Conservation (phyloP, 1,140 invertebrate genomes). For the Neodiprion fabricii region DNA sequence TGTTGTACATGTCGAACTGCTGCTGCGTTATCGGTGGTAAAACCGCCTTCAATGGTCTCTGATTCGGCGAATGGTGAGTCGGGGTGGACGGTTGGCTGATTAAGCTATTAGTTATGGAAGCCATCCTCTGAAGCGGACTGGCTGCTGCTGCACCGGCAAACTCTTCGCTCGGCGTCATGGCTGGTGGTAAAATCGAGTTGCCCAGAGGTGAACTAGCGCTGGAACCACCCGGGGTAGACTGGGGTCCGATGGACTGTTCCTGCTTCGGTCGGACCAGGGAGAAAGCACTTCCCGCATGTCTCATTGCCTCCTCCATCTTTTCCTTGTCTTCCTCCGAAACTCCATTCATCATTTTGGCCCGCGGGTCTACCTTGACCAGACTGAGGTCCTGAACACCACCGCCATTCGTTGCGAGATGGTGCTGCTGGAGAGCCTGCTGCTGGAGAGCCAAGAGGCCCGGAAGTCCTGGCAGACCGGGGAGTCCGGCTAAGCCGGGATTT, state of each 20-base stretch:
- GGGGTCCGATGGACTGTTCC: slow-evolving; percentile 70
- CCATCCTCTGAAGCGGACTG: slow-evolving; percentile 95
- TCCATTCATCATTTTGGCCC: slow-evolving; percentile 72
- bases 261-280: slow-evolving; percentile 82
- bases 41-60: slow-evolving; percentile 92
- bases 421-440: slow-evolving; percentile 74
- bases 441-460: slow-evolving; percentile 75
- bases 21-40: slow-evolving; percentile 98
- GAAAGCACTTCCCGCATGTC: slow-evolving; percentile 85
- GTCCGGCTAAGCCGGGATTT: slow-evolving; percentile 63
- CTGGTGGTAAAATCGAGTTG: slow-evolving; percentile 82
- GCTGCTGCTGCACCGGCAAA: slow-evolving; percentile 79
- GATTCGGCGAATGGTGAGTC: slow-evolving; percentile 79
- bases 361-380: slow-evolving; percentile 77
- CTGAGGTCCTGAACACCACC: slow-evolving; percentile 85
- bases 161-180: slow-evolving; percentile 78
- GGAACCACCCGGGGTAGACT: slow-evolving; percentile 69
- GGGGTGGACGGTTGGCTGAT: slow-evolving; percentile 89
- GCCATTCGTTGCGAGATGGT: slow-evolving; percentile 65
- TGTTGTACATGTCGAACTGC: slow-evolving; percentile 98
- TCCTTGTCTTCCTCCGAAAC: slow-evolving; percentile 70
- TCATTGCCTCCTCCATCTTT: slow-evolving; percentile 73
- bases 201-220: slow-evolving; percentile 77
- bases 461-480: slow-evolving; percentile 66
- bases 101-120: slow-evolving; percentile 95